These are phyloP conservation scores for Lasiommata megera DNA, from an alignment of 2,888 invertebrate genomes.

Conservation along the genomic window DNA sequence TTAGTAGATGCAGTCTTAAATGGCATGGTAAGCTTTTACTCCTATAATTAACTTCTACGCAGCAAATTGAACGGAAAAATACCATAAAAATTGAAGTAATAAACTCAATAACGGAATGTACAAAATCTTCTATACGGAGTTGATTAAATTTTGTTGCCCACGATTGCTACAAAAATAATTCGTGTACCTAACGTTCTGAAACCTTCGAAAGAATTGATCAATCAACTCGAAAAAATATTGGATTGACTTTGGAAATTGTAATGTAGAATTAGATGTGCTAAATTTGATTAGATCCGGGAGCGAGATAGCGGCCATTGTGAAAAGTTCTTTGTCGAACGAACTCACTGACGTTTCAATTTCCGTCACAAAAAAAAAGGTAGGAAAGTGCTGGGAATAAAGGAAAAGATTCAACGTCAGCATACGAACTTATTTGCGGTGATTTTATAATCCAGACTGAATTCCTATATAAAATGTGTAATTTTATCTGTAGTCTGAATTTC, in stretches of 20 bases:
- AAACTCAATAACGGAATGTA: not conserved
- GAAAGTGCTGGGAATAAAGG: slow-evolving; percentile 35
- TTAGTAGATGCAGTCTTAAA: too few species aligned
- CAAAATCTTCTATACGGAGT: not conserved
- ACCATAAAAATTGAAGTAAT: not conserved
- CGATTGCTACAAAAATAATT: not conserved
- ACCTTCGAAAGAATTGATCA: slow-evolving; percentile 6
- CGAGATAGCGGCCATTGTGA: slow-evolving; percentile 44
- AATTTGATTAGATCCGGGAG: slow-evolving; percentile 38
- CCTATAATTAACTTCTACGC: too few species aligned
- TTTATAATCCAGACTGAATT: slow-evolving; percentile 10
- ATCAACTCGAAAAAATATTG: slow-evolving; percentile 10
- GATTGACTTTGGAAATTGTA: slow-evolving; percentile 21
- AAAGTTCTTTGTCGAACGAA: slow-evolving; percentile 42
- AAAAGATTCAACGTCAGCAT: slow-evolving; percentile 23
- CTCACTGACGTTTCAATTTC: slow-evolving; percentile 58
- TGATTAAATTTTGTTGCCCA: not conserved
- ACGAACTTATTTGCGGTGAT: slow-evolving; percentile 19
- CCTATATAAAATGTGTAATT: not conserved
- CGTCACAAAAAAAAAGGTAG: slow-evolving; percentile 42
- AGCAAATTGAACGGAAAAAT: too few species aligned
- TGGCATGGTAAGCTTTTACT: too few species aligned
- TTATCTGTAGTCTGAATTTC: too few species aligned
- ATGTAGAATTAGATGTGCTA: slow-evolving; percentile 34
- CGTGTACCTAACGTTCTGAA: not conserved